A percentile compares a stretch with the other conserved stretches of the same genome.
Conservation (phyloP, 2,888 invertebrate species). For the Drosophila mimetica region DNA sequence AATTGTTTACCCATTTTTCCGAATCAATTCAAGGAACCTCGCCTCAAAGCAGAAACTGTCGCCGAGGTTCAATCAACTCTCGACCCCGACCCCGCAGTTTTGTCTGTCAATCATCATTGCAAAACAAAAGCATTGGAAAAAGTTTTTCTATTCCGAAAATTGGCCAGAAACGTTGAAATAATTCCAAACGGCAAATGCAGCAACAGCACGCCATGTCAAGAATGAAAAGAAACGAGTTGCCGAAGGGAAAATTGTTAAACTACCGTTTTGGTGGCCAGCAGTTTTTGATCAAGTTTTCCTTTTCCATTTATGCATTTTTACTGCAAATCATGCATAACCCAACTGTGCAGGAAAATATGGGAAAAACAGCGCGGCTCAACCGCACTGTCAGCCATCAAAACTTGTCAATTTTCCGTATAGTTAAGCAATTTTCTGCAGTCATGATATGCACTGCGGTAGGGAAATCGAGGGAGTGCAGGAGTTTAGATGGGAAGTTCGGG, state of each 20-base stretch:
- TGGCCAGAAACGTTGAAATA: slow-evolving; percentile 68
- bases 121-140: slow-evolving; percentile 41
- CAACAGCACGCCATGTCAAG: slow-evolving; percentile 59
- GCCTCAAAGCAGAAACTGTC: slow-evolving; percentile 23
- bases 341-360: not conserved
- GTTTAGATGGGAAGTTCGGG: slow-evolving; percentile 25
- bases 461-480: slow-evolving; percentile 4
- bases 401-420: slow-evolving; percentile 79
- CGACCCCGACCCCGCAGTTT: slow-evolving; percentile 21
- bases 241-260: slow-evolving; percentile 24
- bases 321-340: slow-evolving; percentile 55
- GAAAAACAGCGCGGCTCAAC: slow-evolving; percentile 38
- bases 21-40: slow-evolving; percentile 62
- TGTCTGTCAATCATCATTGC: slow-evolving; percentile 51
- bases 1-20: slow-evolving; percentile 61
- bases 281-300: slow-evolving; percentile 59
- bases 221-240: slow-evolving; percentile 37
- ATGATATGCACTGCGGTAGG: slow-evolving; percentile 40
- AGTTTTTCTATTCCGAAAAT: slow-evolving; percentile 73
- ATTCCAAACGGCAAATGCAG: slow-evolving; percentile 55
- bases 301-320: slow-evolving; percentile 53
- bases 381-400: slow-evolving; percentile 72
- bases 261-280: slow-evolving; percentile 30
- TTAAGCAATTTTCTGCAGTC: slow-evolving; percentile 69
- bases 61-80: slow-evolving; percentile 68